Evolutionary conservation across 2,113 vertebrate species (phyloP), one percentile per base, ranked within the genome.

Genomic region (Grantiella picta): DNA sequence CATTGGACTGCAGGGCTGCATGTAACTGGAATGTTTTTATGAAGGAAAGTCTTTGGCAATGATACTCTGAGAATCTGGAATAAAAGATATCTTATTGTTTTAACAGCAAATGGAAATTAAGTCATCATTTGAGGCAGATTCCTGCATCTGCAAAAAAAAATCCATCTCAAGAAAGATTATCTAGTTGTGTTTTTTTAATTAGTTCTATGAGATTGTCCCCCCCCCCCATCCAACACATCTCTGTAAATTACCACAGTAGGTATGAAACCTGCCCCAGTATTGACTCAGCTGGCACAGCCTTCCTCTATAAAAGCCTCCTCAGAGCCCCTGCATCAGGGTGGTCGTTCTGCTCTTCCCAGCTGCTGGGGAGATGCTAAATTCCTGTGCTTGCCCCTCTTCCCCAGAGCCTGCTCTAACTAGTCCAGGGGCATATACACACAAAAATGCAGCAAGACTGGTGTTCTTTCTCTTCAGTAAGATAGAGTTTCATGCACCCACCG

Each of bases 251-350:
- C 78, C 63, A 56, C 24, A n/a, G 64, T 19, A 90, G 52, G 60
- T 22, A 92, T 17, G 76, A 90, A 89, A 90, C 31, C 52, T 86
- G 71, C 68, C 83, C 33, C 22, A 33, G 42, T 97, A 97, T 96
- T 97, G 96, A 97, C 73, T 96, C 93, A 96, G 92, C 95, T 97
- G 94, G 85, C 79, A 93, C 44, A 90, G 84, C 85, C 47, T 52
- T 68, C 29, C 47, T 40, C 75, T 54, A 70, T 80, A 93, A 95
- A 94, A 69, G 29, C 19, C 52, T 77, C n/a, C 73, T 82, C 42
- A 40, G 50, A 93, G 71, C 35, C 53, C 50, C 40, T 42, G 68
- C 89, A 92, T 11, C 92, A 92, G 94, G 95, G 95, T 96, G 96
- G 95, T 95, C 95, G 76, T 75, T 92, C 92, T 86, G 76, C 19